Percentiles rank a stretch among this genome's conserved stretches.
phyloP scores from a whole-genome alignment of 2,888 invertebrate species.

The Epinotia ramella region DNA sequence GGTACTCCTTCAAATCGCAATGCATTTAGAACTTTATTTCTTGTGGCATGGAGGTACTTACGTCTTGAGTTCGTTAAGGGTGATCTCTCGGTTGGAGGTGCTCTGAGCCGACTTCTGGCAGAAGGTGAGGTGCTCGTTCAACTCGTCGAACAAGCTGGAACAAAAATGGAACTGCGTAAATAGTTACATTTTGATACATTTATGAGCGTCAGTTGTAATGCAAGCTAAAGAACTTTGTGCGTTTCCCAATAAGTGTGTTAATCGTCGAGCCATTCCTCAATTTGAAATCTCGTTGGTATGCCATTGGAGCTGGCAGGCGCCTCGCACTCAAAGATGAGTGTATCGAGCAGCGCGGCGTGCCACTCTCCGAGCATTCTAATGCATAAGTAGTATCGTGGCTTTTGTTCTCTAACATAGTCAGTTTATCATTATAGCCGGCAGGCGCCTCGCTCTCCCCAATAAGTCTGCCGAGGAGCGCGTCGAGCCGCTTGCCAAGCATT shows the following conservation, averaged over 20 bases:
- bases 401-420: conserved; percentile 59
- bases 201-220: not conserved
- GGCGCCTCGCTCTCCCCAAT: conserved; percentile 88
- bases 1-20: no score
- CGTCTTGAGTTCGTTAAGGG: conserved; percentile 88
- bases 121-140: conserved; percentile 89
- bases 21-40: not conserved
- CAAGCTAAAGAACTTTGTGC: no score
- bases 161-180: not conserved
- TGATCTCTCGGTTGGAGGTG: conserved; percentile 88
- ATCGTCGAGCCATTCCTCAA: not conserved
- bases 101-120: conserved; percentile 89
- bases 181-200: not conserved
- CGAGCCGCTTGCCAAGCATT: conserved; percentile 86
- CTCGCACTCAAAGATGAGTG: conserved; percentile 87
- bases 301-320: conserved; percentile 83
- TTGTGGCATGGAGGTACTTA: conserved; percentile 65
- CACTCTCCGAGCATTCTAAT: conserved; percentile 83
- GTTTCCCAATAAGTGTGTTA: no score
- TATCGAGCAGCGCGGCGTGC: conserved; percentile 88
- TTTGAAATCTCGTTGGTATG: conserved; percentile 80
- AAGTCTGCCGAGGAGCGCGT: conserved; percentile 87
- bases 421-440: conserved; percentile 84
- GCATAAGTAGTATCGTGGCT: no score
- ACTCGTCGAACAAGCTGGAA: conserved; percentile 87